Evolutionary conservation across 2,888 invertebrate genomes (phyloP), one percentile per base, ranked within the genome.

Genomic region (Melanostoma scalare): DNA sequence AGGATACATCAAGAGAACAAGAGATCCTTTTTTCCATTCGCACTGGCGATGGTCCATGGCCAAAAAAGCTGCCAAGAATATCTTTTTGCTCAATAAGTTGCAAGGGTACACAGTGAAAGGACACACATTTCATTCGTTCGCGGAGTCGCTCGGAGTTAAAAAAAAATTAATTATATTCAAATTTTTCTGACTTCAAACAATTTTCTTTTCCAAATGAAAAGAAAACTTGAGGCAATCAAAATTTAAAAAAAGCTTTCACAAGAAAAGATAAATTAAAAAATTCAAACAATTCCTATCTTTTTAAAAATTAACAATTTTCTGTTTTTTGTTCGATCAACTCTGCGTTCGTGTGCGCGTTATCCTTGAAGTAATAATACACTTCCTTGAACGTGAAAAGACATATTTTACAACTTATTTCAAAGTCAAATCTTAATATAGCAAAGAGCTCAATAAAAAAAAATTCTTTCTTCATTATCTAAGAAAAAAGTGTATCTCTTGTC

Each of bases 51-150:
- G 90, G 90, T 90, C 90, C 90, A 90, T 89, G 90, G 89, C 87
- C 90, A 87, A 88, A 90, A 63, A 89, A 89, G 89, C 89, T 89
- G 88, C 87, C 87, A 88, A 88, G 71, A 86, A 75, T 73, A 50
- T 50, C 73, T 78, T 71, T 74, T 88, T 89, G 90, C 90, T 89
- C 91, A 90, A 90, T 90, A 90, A 90, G 91, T 91, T 90, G 90
- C 89, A 90, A 89, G 90, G 90, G 89, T 89, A 90, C 90, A 89
- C 89, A 88, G 90, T 89, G 90, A 88, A 87, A 89, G 90, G 90
- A 90, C 90, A 90, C 89, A 88, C 88, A 88, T 89, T 74, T 50
- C 73, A 80, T 86, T 86, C 78, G 86, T 86, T 85, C 82, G 85
- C 71, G 79, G 79, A 82, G 75, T 86, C 76, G 81, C 80, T 85